Base-by-base conservation (phyloP, 2,113 vertebrate species). In the Lethenteron camtschaticum region DNA sequence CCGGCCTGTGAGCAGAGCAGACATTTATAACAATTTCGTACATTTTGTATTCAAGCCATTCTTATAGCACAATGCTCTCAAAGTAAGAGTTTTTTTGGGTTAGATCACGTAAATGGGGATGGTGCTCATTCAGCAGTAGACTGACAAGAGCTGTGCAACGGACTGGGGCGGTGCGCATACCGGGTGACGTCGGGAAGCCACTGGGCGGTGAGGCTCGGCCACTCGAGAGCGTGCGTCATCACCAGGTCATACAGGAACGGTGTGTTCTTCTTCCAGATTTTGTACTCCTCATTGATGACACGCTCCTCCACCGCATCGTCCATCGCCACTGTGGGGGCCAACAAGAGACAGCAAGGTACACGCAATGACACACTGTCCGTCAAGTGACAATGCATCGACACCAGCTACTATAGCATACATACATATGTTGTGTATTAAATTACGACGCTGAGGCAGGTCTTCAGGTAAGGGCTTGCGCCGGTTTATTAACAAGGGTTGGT, bases 251-350 rank as follows among this genome's bases (percentile, higher is more conserved):
- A 95, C 2, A 95, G 78, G 74, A 91, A 91, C 0, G 88, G 88
- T 1, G 87, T 90, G 77, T 90, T 92, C 72, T 92, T 92, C 80
- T 89, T 95, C 87, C 89, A 95, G 59, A 95, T 89, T 79, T 87
- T 91, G 81, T 90, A 90, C 75, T 95, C 88, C 73, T 90, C 89
- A 68, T 88, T 86, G 78, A 92, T 90, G 69, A 90, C 87, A 56
- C 88, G 80, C 74, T 95, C 89, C 71, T 91, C 87, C 79, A 88
- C 86, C 14, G 86, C 81, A 77, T 95, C 89, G 69, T 92, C 90
- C 72, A 86, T 86, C 80, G 83, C 90, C 91, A 20, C 63, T 66
- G 63, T 9, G 20, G 20, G 63, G 1, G 41, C 41, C 41, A 41
- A 41, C 41, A 41, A 41, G 5, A 41, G 41, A 41, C 41, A 41